phyloP scores from a whole-genome alignment of 2,113 vertebrate genomes.

The Syngnathus scovelli region DNA sequence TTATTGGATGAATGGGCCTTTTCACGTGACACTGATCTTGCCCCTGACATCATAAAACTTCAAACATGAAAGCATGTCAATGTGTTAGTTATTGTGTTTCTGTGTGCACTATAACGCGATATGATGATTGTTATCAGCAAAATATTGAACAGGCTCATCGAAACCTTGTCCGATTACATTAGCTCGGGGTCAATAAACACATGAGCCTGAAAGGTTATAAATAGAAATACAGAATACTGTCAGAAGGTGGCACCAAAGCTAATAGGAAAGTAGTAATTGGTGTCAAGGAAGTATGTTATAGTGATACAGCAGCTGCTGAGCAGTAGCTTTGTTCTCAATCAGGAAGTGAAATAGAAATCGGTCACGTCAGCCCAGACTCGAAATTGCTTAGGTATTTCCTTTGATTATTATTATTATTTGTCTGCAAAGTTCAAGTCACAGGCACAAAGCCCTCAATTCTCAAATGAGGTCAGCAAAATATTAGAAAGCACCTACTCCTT shows the following conservation, averaged over 20 bases:
- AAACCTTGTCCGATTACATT: not conserved
- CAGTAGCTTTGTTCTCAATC: not conserved
- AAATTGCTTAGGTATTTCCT: constrained; percentile 41
- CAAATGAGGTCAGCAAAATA: not conserved
- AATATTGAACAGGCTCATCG: not conserved
- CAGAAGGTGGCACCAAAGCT: not conserved
- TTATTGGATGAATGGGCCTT: not conserved
- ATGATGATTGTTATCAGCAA: not conserved
- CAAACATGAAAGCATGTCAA: not conserved
- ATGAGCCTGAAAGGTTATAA: not conserved
- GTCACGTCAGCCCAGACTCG: constrained; percentile 7
- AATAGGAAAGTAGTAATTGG: not conserved
- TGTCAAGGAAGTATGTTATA: not conserved
- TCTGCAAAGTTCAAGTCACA: constrained; percentile 26
- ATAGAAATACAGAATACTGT: not conserved
- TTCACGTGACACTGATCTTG: not conserved
- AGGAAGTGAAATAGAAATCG: constrained; percentile 19
- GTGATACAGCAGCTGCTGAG: not conserved
- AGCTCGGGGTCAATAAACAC: not conserved
- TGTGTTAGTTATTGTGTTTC: not conserved
- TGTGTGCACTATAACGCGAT: not conserved
- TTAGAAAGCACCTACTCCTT: not conserved
- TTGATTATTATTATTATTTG: not conserved
- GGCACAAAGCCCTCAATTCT: constrained; percentile 8
- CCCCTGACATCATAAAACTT: constrained; percentile 3